Evolutionary conservation across 2,888 invertebrate species (phyloP).

Genomic region (Napeogenes sylphis): DNA sequence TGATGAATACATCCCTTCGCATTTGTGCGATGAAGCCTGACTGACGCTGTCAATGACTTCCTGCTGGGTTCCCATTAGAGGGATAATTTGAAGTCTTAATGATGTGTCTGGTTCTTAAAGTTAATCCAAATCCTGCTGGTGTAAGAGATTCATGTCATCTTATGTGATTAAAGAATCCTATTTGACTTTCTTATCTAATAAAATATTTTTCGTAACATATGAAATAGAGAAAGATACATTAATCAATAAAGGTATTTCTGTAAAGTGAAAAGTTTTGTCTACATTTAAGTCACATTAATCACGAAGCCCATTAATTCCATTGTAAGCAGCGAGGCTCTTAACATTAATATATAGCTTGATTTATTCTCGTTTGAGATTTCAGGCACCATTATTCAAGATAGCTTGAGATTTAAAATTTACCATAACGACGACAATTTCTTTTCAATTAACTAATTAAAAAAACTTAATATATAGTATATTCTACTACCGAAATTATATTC

Average conservation of each 20-base stretch:
- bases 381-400: slow-evolving; percentile 32
- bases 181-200: too few relatives aligned
- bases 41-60: slow-evolving; percentile 34
- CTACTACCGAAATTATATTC: too few relatives aligned
- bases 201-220: too few relatives aligned
- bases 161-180: too few relatives aligned
- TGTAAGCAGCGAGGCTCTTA: slow-evolving; percentile 21
- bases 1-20: slow-evolving; percentile 41
- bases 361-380: slow-evolving; percentile 31
- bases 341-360: slow-evolving; percentile 36
- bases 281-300: slow-evolving; percentile 21
- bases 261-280: slow-evolving; percentile 13
- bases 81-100: slow-evolving; percentile 20
- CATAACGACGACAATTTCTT: neutral
- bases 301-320: slow-evolving; percentile 23
- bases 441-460: neutral
- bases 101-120: neutral
- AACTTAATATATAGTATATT: neutral
- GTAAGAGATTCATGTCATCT: neutral
- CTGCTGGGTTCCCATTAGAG: slow-evolving; percentile 24
- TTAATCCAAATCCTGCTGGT: neutral
- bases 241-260: neutral
- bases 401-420: slow-evolving; percentile 19
- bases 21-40: slow-evolving; percentile 31
- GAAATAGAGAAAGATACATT: too few relatives aligned